A percentile compares a stretch with the other conserved stretches of the same genome.
These are phyloP conservation scores for Microcebus lehilahytsara DNA, from an alignment of 2,113 vertebrate species.

Conservation along the genomic window DNA sequence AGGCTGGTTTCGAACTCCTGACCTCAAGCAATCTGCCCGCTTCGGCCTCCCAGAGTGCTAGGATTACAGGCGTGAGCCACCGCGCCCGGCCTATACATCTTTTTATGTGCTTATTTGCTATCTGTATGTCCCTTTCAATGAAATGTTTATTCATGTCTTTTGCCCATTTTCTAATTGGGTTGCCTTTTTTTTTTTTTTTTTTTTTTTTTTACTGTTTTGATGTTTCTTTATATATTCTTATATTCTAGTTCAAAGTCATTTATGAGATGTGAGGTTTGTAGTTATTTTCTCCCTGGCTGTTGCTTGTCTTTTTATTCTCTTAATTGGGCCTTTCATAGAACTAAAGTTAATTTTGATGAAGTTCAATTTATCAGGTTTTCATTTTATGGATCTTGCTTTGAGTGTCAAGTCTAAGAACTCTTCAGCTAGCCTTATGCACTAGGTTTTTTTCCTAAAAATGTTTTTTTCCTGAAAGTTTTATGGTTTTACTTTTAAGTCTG, in stretches of 20 bases:
- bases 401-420: neutral
- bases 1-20: no score
- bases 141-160: slow-evolving; percentile 32
- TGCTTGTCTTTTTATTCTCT: neutral
- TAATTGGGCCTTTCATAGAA: neutral
- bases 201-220: slow-evolving; percentile 35
- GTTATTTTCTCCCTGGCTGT: neutral
- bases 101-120: slow-evolving; percentile 24
- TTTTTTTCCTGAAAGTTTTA: neutral
- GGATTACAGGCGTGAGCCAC: no score
- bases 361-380: slow-evolving; percentile 3
- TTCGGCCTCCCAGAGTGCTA: no score
- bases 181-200: slow-evolving; percentile 15
- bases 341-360: neutral
- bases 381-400: neutral
- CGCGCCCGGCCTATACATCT: neutral
- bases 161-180: slow-evolving; percentile 31
- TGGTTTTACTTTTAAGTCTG: neutral
- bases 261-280: neutral
- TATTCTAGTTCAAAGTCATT: neutral
- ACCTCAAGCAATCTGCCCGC: no score
- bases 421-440: neutral
- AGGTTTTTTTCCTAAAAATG: neutral
- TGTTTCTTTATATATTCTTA: neutral
- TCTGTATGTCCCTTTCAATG: neutral